phyloP scores from a whole-genome alignment of 2,113 vertebrate genomes.

The Zosterops hypoxanthus region DNA sequence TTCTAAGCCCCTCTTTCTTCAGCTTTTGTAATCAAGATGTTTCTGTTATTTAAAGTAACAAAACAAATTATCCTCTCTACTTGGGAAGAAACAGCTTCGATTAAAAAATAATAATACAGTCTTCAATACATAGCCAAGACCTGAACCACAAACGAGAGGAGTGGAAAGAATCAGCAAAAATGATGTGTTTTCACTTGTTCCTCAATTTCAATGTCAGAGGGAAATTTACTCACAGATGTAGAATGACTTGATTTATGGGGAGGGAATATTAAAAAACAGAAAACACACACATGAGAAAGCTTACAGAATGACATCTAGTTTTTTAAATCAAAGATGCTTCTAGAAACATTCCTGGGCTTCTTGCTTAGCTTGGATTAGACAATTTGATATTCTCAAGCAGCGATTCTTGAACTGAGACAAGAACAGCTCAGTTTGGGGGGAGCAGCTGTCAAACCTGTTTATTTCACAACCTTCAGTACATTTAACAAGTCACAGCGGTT shows the following conservation, averaged over 20 bases:
- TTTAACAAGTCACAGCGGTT: neutral
- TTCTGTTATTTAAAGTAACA: neutral
- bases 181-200: neutral
- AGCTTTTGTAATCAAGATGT: neutral
- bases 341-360: neutral
- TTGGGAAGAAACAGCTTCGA: neutral
- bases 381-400: neutral
- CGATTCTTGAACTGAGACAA: neutral
- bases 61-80: neutral
- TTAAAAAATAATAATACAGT: neutral
- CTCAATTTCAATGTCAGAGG: neutral
- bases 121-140: neutral
- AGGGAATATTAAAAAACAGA: neutral
- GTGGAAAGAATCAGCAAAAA: neutral
- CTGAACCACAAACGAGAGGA: neutral
- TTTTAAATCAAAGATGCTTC: neutral
- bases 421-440: neutral
- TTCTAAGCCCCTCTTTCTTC: neutral
- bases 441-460: conserved; percentile 8
- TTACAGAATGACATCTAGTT: neutral
- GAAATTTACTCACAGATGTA: neutral
- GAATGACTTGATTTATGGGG: neutral
- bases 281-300: neutral
- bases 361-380: neutral
- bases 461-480: neutral